These are phyloP conservation scores for Ianthella basta DNA, from an alignment of 37 sponge, comb jelly and placozoan species.

Conservation along the genomic window DNA sequence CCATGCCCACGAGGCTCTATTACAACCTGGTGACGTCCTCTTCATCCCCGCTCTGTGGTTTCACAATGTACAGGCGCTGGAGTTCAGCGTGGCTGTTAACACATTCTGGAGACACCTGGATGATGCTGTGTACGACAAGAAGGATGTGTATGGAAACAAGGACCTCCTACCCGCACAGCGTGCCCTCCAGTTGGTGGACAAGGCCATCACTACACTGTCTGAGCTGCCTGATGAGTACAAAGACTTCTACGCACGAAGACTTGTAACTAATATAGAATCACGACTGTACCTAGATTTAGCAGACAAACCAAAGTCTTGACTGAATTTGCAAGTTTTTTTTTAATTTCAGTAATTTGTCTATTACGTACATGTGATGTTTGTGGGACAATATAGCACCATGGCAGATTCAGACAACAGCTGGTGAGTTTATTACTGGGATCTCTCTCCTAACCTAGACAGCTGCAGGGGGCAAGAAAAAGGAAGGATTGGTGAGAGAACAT, in stretches of 20 bases:
- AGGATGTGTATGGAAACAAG: conserved; percentile 90
- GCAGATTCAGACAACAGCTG: too few relatives aligned
- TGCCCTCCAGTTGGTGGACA: conserved; percentile 72
- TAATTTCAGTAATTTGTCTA: too few relatives aligned
- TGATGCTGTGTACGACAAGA: conserved; percentile 62
- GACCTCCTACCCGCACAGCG: conserved; percentile 82
- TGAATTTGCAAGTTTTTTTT: too few relatives aligned
- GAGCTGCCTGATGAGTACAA: conserved; percentile 81
- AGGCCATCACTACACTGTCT: conserved; percentile 61
- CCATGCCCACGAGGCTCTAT: conserved; percentile 45
- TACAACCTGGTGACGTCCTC: conserved; percentile 86
- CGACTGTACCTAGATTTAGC: neutral
- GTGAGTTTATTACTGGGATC: neutral
- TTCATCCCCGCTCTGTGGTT: conserved; percentile 98
- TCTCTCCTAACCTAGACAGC: conserved; percentile 34
- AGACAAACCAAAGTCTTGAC: too few relatives aligned
- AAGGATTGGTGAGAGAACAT: neutral
- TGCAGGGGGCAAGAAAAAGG: neutral
- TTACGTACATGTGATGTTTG: too few relatives aligned
- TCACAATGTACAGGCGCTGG: conserved; percentile 80
- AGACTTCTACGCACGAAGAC: conserved; percentile 78
- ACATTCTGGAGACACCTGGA: conserved; percentile 89
- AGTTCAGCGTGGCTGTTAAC: conserved; percentile 90
- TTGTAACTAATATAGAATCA: conserved; percentile 53
- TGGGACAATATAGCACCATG: too few relatives aligned